Evolutionary conservation across 1,140 invertebrate species (phyloP).

Genomic region (Drosophila kepulauana): DNA sequence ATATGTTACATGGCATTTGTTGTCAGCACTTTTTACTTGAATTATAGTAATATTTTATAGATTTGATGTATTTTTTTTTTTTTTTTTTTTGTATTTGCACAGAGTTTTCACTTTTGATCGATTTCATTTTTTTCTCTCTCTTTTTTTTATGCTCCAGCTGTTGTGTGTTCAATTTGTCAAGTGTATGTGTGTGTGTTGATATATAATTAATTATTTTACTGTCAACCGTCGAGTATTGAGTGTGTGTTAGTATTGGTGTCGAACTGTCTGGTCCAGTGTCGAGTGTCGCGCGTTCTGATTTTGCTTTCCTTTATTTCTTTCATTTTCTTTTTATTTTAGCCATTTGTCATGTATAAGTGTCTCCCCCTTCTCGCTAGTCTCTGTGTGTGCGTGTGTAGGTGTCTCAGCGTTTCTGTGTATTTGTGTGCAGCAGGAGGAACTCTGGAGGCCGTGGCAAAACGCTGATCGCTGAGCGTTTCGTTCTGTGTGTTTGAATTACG

Average conservation of each 20-base stretch:
- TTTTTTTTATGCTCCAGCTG: constrained; percentile 12
- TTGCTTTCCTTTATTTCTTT: constrained; percentile 42
- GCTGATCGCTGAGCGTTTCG: constrained; percentile 44
- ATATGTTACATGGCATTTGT: constrained; percentile 16
- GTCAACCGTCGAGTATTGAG: not conserved
- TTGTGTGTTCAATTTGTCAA: constrained; percentile 34
- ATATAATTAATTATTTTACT: constrained; percentile 29
- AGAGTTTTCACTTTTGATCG: constrained; percentile 67
- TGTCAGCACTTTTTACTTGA: constrained; percentile 22
- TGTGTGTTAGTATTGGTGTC: not conserved
- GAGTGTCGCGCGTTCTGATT: constrained; percentile 45
- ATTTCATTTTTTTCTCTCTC: constrained; percentile 15
- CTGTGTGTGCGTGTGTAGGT: constrained; percentile 3
- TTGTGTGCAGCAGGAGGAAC: constrained; percentile 23
- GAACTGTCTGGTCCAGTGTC: constrained; percentile 42
- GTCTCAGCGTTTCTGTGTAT: constrained; percentile 9
- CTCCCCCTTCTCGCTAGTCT: not conserved
- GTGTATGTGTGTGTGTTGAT: constrained; percentile 30
- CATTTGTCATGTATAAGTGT: constrained; percentile 44
- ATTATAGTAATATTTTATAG: constrained; percentile 26
- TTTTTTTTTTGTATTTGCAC: constrained; percentile 37
- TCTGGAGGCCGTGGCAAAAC: constrained; percentile 52
- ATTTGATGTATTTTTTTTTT: not conserved
- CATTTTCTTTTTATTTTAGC: not conserved
- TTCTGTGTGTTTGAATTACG: constrained; percentile 43